Base-by-base conservation (phyloP, 1,140 invertebrate genomes). In the Hypothenemus hampei region DNA sequence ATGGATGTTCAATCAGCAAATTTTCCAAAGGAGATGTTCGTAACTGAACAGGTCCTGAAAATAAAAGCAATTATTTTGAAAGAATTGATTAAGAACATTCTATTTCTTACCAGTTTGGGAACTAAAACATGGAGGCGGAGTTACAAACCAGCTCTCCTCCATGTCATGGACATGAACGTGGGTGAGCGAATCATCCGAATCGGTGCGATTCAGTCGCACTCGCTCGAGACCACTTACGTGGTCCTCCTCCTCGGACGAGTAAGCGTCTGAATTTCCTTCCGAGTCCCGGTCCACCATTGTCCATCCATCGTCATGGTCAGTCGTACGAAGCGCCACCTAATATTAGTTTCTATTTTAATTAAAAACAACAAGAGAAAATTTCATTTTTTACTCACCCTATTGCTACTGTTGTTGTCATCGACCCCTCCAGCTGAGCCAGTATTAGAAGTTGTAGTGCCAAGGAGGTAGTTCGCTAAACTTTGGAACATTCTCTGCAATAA, bases 1-100 rank as follows among this genome's bases (percentile, higher is more conserved):
- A 88, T n/a, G 87, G 87, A 69, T 89, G 87, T 71, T 90, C 87
- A 67, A 90, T 90, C 53, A 90, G 78, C 62, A 90, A 75, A 70
- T 89, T 85, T 72, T 89, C 87, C 65, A 89, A 69, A n/a, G 86
- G 86, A 50, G 83, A 86, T 35, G 81, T 82, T 66, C 83, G 81
- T 68, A 88, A 75, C 60, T 78, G 75, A 21, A 81, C 73, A 40
- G 82, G 81, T 26, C 80, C 81, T 54, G 8, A 15, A 15, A 21
- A 8, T 20, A 21, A 31, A 4, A 45, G 29, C 10, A 11, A 43
- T 31, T 3, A 3, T 31, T 31, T 31, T 8, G 13, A 31, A 13
- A 1, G 13, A 31, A 31, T 13, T 11, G 26, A 3, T 31, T 31
- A 1, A 13, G 26, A 31, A 3, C 13, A 31, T 8, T 3, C 10